Base-by-base conservation (phyloP, 2,797 vertebrate genomes). In the Pseudomugil gertrudae region DNA sequence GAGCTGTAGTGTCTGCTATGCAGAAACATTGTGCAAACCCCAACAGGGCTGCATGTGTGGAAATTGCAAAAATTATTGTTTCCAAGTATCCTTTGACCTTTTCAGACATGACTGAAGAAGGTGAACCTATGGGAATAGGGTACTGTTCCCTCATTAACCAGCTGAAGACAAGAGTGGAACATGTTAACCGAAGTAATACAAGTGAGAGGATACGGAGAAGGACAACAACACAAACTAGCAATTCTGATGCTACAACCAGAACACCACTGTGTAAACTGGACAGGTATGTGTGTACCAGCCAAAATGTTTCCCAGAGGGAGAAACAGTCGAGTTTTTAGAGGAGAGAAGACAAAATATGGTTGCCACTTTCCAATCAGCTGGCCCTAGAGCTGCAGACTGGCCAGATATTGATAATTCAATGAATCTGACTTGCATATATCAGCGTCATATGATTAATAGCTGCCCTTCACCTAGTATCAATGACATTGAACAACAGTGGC, bases 121-220 rank as follows among this genome's bases (percentile, higher is more conserved):
- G 33, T 24, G 55, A 38, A 38, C 54, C 6, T 10, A 7, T 57
- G 14, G 21, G 55, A 57, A 24, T 57, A 36, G 55, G 55, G 11
- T 57, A 38, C 33, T 57, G 15, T 38, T 57, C 55, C 10, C n/a
- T 57, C 4, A 14, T 14, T 0, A 57, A 24, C 8, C 55, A 57
- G 13, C 32, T 57, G 5, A 57, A 57, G 32, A 36, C 32, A 8
- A 47, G 55, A 36, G 55, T 57, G 23, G 55, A 57, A 38, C 33
- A 36, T 26, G 32, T 57, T 1, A 57, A 57, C 15, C 3, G 33
- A 13, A 57, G 36, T 4, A 57, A 36, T 36, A 9, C 6, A 26
- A 24, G 21, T 23, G 9, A 57, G 3, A 24, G 21, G 36, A 38
- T 23, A 38, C 13, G 27, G 9, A 30, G 52, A 54, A 15, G 6